phyloP scores from a whole-genome alignment of 37 sponge, comb jelly and placozoan genomes.

The Crambe crambe region DNA sequence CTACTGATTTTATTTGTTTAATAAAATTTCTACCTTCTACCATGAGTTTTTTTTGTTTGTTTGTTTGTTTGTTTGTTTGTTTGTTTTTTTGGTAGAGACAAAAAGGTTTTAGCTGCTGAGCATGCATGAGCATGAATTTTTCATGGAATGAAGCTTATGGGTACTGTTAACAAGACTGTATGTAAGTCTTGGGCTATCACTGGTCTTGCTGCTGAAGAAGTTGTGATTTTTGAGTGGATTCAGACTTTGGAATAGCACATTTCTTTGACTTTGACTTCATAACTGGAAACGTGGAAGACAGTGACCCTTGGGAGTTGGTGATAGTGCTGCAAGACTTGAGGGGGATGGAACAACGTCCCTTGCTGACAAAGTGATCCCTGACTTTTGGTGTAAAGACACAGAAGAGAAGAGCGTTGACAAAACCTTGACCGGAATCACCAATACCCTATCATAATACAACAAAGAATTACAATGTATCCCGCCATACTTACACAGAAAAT shows the following conservation, averaged over 20 bases:
- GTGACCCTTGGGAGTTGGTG: neutral
- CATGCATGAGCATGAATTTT: too few species aligned
- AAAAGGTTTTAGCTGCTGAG: too few species aligned
- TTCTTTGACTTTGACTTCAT: conserved; percentile 1
- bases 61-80: neutral
- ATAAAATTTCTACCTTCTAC: neutral
- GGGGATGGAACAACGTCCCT: neutral
- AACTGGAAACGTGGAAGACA: conserved; percentile 7
- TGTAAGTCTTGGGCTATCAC: too few species aligned
- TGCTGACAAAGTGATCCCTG: conserved; percentile 21
- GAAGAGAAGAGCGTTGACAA: conserved; percentile 70
- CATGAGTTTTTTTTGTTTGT: neutral
- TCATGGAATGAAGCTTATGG: too few species aligned
- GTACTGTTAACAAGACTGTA: too few species aligned
- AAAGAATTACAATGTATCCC: too few species aligned
- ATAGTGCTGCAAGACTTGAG: neutral
- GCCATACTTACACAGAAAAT: too few species aligned
- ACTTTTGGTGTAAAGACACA: conserved; percentile 53
- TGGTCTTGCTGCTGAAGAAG: neutral
- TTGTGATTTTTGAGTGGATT: neutral
- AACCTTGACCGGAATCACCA: conserved; percentile 77
- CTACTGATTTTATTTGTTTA: neutral
- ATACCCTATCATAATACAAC: conserved; percentile 41
- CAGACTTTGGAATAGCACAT: neutral
- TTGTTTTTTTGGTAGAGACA: neutral